Percentiles rank a stretch among this genome's conserved stretches.
Conservation (phyloP, 2,797 vertebrate species). For the Myoxocephalus aenaeus region DNA sequence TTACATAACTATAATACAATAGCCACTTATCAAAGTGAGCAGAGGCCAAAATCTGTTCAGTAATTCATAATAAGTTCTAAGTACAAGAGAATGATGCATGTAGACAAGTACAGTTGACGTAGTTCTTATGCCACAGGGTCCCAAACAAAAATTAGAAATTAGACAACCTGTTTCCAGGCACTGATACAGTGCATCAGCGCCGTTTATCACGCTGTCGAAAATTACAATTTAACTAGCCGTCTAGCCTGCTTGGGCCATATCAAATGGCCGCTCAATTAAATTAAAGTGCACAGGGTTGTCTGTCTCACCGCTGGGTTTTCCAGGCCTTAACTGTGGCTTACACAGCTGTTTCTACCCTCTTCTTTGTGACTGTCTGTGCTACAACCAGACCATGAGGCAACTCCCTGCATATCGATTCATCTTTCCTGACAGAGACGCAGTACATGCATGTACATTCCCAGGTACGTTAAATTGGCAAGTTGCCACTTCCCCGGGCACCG, state of each 20-base stretch:
- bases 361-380: slow-evolving; percentile 39
- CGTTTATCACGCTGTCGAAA: slow-evolving; percentile 67
- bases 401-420: slow-evolving; percentile 45
- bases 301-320: slow-evolving; percentile 66
- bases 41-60: neutral
- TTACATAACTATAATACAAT: neutral
- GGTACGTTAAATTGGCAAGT: slow-evolving; percentile 28
- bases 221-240: slow-evolving; percentile 66
- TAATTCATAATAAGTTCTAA: neutral
- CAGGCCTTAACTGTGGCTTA: slow-evolving; percentile 70
- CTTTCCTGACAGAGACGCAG: slow-evolving; percentile 30
- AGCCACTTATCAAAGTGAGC: neutral
- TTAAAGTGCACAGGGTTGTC: slow-evolving; percentile 64
- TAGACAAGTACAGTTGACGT: slow-evolving; percentile 8
- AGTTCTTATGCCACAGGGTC: slow-evolving; percentile 8
- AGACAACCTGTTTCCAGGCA: slow-evolving; percentile 58
- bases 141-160: slow-evolving; percentile 36
- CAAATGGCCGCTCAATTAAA: slow-evolving; percentile 72
- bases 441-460: slow-evolving; percentile 20
- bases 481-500: slow-evolving; percentile 11
- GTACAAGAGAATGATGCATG: neutral
- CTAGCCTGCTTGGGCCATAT: slow-evolving; percentile 62
- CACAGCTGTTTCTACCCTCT: slow-evolving; percentile 75
- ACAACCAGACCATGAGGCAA: slow-evolving; percentile 39
- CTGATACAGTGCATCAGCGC: slow-evolving; percentile 27